Evolutionary conservation across 64 coral and sea anemone species (phyloP), one percentile per base, ranked within the genome.

Genomic region (Montipora sp.): DNA sequence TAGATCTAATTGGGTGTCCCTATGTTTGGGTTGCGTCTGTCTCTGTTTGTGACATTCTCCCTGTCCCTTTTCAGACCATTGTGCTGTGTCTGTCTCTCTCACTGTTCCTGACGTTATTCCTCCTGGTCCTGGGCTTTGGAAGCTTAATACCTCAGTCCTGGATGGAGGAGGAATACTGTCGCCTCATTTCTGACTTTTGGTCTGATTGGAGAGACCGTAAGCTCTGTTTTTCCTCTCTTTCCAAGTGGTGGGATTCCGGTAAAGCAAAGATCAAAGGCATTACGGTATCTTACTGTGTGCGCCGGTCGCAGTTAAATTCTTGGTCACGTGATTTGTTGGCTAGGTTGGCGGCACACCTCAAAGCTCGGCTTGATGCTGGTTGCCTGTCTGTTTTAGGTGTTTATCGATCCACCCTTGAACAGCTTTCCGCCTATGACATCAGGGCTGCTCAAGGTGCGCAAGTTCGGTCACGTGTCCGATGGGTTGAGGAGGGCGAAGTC

Each of bases 1-100:
- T 92, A 55, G 90, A 92, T 8, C 5, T 85, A 4, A 22, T 89
- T 3, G 75, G 88, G 2, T 75, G 58, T 10, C 76, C 90, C 0
- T 5, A 0, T 1, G 0, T 2, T 2, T 92, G 59, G 73, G 5
- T 74, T 24, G 22, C 16, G 0, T 49, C 16, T 0, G 77, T 79
- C 0, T 5, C 4, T 1, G 78, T 15, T 4, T 70, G 60, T 49
- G 18, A 79, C 3, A 89, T 89, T 22, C 0, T 89, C 5, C 46
- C 74, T 89, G 87, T 5, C 74, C 87, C 2, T 75, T n/a, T 3
- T 92, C 83, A 0, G 91, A 92, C n/a, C 91, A 87, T 16, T 92
- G 66, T 5, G 78, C 78, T 36, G 47, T 91, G 3, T 9, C 43
- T n/a, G 2, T 91, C 10, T 0, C 5, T 3, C 7, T 71, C 8